These are phyloP conservation scores for Stenolophus ochropezus DNA, from an alignment of 2,888 invertebrate species.

Conservation along the genomic window DNA sequence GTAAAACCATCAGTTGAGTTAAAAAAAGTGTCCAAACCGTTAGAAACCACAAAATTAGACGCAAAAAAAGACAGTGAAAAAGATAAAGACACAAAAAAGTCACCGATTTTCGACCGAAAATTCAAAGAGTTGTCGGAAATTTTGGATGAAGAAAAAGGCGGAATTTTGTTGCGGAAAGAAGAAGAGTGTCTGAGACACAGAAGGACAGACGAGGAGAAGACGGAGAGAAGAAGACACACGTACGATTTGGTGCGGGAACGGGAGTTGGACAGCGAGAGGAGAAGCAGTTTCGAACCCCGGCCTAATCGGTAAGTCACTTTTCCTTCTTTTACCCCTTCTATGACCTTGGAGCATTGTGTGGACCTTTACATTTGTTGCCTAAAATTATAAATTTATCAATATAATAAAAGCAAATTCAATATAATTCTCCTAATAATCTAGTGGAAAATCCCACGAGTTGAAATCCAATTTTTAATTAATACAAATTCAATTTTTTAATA, in stretches of 20 bases:
- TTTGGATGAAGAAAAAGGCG: constrained; percentile 38
- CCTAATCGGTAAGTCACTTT: constrained; percentile 68
- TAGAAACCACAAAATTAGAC: background rate
- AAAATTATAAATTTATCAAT: no score
- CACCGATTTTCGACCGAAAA: constrained; percentile 30
- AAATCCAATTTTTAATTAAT: no score
- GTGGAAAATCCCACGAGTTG: no score
- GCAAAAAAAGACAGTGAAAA: background rate
- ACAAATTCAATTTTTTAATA: no score
- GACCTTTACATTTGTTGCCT: no score
- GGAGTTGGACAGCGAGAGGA: constrained; percentile 68
- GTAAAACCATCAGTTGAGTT: background rate
- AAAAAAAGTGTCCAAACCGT: background rate
- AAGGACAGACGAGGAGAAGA: constrained; percentile 54
- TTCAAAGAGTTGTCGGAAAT: constrained; percentile 53
- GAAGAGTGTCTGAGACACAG: constrained; percentile 57
- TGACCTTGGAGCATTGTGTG: no score
- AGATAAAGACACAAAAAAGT: background rate
- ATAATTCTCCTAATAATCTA: no score
- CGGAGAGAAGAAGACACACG: constrained; percentile 53
- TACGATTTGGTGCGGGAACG: constrained; percentile 60
- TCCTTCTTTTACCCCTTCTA: no score
- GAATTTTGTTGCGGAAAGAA: constrained; percentile 44
- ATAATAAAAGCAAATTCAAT: no score
- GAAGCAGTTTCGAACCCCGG: constrained; percentile 70